phyloP scores from a whole-genome alignment of 1,140 invertebrate genomes.

The Platyscapa corneri region DNA sequence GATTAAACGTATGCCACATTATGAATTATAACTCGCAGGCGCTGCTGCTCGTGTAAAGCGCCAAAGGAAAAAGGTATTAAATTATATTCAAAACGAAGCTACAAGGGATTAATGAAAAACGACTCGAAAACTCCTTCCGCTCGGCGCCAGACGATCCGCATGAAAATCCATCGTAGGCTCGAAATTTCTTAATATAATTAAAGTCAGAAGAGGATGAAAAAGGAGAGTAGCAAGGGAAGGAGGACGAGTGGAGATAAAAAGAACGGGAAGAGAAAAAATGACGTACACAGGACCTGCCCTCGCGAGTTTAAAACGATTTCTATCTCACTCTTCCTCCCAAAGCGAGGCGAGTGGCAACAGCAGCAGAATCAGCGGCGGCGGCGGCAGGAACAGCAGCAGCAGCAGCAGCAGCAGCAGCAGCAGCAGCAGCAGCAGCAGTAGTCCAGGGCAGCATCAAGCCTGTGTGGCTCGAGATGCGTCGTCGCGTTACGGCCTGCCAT shows the following conservation, averaged over 20 bases:
- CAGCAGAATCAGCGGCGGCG: neutral
- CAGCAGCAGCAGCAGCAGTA: slow-evolving; percentile 14
- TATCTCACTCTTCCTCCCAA: slow-evolving; percentile 10
- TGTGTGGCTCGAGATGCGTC: slow-evolving; percentile 30
- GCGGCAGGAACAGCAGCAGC: slow-evolving; percentile 12
- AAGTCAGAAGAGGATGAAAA: neutral
- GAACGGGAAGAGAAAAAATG: neutral
- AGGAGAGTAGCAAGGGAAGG: neutral
- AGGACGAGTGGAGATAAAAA: neutral
- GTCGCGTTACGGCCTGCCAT: slow-evolving; percentile 56
- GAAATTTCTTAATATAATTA: slow-evolving; percentile 26
- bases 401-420: neutral
- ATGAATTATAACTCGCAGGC: neutral
- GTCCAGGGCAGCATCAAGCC: slow-evolving; percentile 9
- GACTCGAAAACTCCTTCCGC: neutral
- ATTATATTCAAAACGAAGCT: neutral
- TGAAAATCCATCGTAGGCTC: neutral
- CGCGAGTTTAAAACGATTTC: slow-evolving; percentile 40
- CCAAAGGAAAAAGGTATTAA: neutral
- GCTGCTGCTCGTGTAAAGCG: neutral
- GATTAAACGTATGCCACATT: neutral
- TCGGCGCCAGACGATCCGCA: neutral
- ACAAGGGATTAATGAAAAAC: neutral
- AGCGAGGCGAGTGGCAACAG: no score
- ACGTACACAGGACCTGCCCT: slow-evolving; percentile 12